Evolutionary conservation across 2,113 vertebrate genomes (phyloP), one percentile per base, ranked within the genome.

Genomic region (Megalops atlanticus): DNA sequence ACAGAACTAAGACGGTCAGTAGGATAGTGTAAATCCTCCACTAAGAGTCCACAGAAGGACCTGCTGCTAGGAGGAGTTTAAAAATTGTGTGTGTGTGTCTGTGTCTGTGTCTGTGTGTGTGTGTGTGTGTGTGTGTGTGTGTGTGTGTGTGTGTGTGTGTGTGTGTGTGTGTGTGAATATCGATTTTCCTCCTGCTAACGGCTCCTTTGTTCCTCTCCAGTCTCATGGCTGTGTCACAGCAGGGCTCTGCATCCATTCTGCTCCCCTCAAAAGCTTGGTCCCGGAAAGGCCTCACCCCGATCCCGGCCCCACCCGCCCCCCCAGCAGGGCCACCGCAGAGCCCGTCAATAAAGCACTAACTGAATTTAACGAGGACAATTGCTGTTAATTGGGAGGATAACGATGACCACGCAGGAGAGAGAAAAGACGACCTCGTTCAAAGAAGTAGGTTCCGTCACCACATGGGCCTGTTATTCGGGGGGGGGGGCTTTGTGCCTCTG

Each of bases 331-430:
- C 87, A 78, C 84, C 88, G 82, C 85, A 80, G 87, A 84, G 76
- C 86, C 87, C 88, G 85, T 89, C 85, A 90, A 91, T 92, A 87
- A 86, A 84, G 49, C 87, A 82, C 89, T 94, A 94, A 93, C 93
- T 92, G 88, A 92, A 93, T 92, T 92, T 88, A 87, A 79, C 24
- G 85, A 84, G 89, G 89, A 93, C 91, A 92, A 92, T 91, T 82
- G 70, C 89, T 90, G 90, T 92, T 92, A 93, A 94, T 93, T 92
- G 92, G 90, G 87, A 91, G 88, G 88, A 89, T 91, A 92, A 91
- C 86, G 88, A 91, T 83, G 86, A 89, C 83, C 38, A 54, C 58
- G 71, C 73, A 18, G 85, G 81, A 83, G 75, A 82, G 87, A 86
- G 87, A 90, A 90, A 89, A 87, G 78, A 82, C 76, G 70, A 16